Evolutionary conservation across 1,140 invertebrate genomes (phyloP).

Genomic region (Aphaenogaster floridana): DNA sequence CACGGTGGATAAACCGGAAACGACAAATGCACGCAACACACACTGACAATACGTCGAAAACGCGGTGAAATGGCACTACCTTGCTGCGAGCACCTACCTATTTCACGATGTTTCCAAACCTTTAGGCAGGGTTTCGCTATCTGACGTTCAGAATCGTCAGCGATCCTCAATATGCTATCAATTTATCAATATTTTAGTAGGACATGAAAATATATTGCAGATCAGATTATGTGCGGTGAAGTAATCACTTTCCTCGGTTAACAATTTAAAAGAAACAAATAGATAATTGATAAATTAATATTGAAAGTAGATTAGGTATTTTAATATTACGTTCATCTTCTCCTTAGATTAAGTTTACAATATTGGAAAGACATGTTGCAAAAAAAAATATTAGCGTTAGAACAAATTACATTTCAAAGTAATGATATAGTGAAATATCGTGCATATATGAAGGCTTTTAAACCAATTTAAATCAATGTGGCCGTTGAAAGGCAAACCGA

Average conservation of each 20-base stretch:
- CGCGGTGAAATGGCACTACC: constrained; percentile 58
- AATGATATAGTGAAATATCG: neutral
- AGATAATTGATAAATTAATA: neutral
- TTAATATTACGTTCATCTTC: neutral
- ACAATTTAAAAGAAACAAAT: neutral
- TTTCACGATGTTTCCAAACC: constrained; percentile 76
- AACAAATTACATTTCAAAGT: constrained; percentile 18
- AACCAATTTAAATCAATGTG: neutral
- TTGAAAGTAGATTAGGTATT: neutral
- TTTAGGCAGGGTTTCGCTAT: constrained; percentile 73
- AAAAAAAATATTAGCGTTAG: neutral
- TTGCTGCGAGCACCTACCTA: constrained; percentile 56
- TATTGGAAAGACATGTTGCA: neutral
- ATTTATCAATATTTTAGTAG: neutral
- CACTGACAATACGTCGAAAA: constrained; percentile 62
- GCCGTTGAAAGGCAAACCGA: neutral
- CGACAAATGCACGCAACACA: constrained; percentile 55
- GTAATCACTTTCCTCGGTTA: neutral
- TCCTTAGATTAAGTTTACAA: neutral
- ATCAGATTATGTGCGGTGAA: neutral
- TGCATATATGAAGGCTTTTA: neutral
- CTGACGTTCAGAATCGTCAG: constrained; percentile 58
- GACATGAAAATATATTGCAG: neutral
- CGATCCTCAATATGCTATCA: constrained; percentile 55
- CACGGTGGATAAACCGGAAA: constrained; percentile 79